A percentile compares a stretch with the other conserved stretches of the same genome.
Conservation (phyloP, 2,888 invertebrate species). For the Acholoe squamosa region DNA sequence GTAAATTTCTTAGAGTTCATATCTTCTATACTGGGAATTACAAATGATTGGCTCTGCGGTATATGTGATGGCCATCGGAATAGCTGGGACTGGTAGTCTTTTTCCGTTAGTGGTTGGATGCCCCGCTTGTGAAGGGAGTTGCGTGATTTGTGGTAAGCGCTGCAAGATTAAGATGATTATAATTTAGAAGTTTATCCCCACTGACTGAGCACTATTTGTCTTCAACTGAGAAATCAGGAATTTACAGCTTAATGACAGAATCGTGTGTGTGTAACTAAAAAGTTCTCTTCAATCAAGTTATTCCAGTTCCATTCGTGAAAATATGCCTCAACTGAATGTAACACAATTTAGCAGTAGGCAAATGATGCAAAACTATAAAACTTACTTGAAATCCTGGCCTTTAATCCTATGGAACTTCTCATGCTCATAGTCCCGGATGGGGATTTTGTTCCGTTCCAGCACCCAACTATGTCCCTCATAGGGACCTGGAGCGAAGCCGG, state of each 20-base stretch:
- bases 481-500: constrained; percentile 69
- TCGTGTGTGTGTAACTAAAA: not conserved
- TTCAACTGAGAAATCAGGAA: too few relatives aligned
- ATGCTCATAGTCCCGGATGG: constrained; percentile 67
- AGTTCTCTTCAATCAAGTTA: not conserved
- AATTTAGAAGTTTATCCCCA: too few relatives aligned
- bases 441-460: constrained; percentile 67
- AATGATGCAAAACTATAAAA: not conserved
- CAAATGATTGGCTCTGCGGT: not conserved
- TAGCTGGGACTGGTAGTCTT: constrained; percentile 77
- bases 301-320: too few relatives aligned
- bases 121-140: constrained; percentile 72
- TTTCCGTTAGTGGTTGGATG: constrained; percentile 74
- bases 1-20: constrained; percentile 34
- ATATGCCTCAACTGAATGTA: too few relatives aligned
- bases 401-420: constrained; percentile 60
- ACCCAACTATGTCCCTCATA: constrained; percentile 64
- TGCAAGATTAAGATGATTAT: constrained; percentile 69
- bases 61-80: constrained; percentile 71
- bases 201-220: too few relatives aligned
- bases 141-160: constrained; percentile 77
- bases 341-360: too few relatives aligned
- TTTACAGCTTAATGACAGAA: too few relatives aligned
- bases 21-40: constrained; percentile 58
- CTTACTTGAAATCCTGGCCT: constrained; percentile 70